Base-by-base conservation (phyloP, 2,113 vertebrate species). In the Maccullochella peelii region DNA sequence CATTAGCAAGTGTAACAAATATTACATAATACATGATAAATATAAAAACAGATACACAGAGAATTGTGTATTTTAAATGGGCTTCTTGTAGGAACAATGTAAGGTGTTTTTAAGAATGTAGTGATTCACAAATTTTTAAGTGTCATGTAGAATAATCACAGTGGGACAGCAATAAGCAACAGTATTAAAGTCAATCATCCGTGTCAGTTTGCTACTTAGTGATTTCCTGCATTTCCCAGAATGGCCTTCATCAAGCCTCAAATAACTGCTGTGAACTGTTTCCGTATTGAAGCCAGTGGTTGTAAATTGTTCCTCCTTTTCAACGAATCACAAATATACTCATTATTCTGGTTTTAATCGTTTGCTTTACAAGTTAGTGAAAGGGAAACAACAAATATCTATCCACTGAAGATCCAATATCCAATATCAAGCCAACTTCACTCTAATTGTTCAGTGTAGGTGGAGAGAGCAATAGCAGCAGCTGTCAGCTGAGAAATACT, bases 381-480 rank as follows among this genome's bases (percentile, higher is more conserved):
- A 59, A 79, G 71, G 25, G 40, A 65, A 80, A 70, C 11, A 54
- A 79, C 62, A 86, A 72, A 79, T 69, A 70, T 61, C 86, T 69
- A 70, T 61, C 86, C 23, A 44, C 21, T 21, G 71, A 59, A 38
- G 75, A 76, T 76, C 62, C 82, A 58, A 84, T 82, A 78, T 44
- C 62, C 47, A 72, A 76, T 85, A 77, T 75, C 6, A 69, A 30
- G 59, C 33, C 20, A 42, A 65, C 47, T 73, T 63, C 21, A 16
- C 18, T 57, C 44, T 79, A 52, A 76, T 86, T 77, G 84, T 80
- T 77, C 36, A 25, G 49, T 75, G 89, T 81, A 72, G 91, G 86
- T 50, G 80, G 80, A 79, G n/a, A 33, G 59, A 73, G 67, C 21
- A 58, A 44, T 14, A 76, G 55, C 33, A 81, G 8, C 77, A 78